Conservation (phyloP, 2,888 invertebrate genomes). For the Campoplex capitator region DNA sequence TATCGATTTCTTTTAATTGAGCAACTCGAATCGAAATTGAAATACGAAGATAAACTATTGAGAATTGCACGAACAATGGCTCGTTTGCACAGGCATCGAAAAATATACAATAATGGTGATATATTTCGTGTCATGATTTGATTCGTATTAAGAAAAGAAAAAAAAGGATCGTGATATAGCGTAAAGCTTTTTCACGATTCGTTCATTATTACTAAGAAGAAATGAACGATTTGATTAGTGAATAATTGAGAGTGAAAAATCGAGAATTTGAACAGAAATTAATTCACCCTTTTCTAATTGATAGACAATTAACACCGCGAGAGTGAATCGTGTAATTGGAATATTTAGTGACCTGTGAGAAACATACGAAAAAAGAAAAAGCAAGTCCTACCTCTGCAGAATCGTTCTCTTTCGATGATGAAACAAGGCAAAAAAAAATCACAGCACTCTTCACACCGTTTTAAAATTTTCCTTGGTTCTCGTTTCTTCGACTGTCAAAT, state of each 20-base stretch:
- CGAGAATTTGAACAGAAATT: not conserved
- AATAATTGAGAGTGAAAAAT: not conserved
- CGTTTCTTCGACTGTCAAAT: constrained; percentile 21
- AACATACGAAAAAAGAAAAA: not conserved
- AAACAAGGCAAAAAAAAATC: constrained; percentile 40
- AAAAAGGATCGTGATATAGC: not conserved
- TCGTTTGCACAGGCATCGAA: not conserved
- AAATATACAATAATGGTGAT: not conserved
- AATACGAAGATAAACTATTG: constrained; percentile 31
- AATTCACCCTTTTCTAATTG: not conserved
- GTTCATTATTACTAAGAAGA: not conserved
- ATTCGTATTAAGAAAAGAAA: not conserved
- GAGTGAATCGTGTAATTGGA: not conserved
- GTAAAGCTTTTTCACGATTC: not conserved
- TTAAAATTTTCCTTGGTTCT: constrained; percentile 55
- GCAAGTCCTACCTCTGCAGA: constrained; percentile 55
- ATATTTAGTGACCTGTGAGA: not conserved
- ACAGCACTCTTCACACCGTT: constrained; percentile 57
- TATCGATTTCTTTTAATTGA: constrained; percentile 64
- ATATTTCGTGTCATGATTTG: too few relatives aligned
- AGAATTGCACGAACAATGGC: constrained; percentile 22
- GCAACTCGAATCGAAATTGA: constrained; percentile 43
- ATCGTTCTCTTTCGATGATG: constrained; percentile 16
- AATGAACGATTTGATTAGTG: not conserved
- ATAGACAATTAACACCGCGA: not conserved